Evolutionary conservation across 1,140 invertebrate genomes (phyloP), one percentile per base, ranked within the genome.

Genomic region (Goniozus legneri): DNA sequence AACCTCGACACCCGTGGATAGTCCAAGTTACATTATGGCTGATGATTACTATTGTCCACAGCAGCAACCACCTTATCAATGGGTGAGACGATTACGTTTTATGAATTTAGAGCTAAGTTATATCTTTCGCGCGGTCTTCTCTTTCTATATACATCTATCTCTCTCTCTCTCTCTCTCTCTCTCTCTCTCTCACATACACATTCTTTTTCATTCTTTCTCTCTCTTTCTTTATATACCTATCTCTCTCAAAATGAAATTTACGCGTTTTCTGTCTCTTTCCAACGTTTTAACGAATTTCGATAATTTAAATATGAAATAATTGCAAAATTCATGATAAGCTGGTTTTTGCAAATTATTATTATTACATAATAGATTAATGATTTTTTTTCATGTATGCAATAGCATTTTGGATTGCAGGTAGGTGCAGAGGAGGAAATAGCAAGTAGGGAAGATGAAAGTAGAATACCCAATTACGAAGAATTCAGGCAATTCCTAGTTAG

Each of bases 361-460:
- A 27, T 27, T 27, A 27, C 10, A 27, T 27, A 27, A 27, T 27
- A 27, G n/a, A 27, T 27, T 27, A 6, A 27, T 27, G 10, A 21
- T 33, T 44, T 15, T 7, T 7, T 22, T 47, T 31, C 3, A 1
- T 10, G 38, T 46, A 41, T 15, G 10, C 14, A 16, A 32, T 8
- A 21, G 16, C 27, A n/a, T 14, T 34, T 38, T 39, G 16, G 16
- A 30, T 50, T 37, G 4, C 32, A 72, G 69, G 61, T 69, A 14
- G 61, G 59, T 32, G 65, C 64, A 4, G 67, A 69, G 41, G 65
- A 71, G 48, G 69, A 69, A 43, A 61, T 68, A 3, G 46, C 43
- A 10, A 63, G 37, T 19, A 60, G 55, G 27, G 63, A 64, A 4
- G 68, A 71, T 3, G 57, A 69, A 4, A 30, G 30, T 19, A 59